Evolutionary conservation across 2,797 vertebrate species (phyloP).

Genomic region (Malacoctenus gilli): DNA sequence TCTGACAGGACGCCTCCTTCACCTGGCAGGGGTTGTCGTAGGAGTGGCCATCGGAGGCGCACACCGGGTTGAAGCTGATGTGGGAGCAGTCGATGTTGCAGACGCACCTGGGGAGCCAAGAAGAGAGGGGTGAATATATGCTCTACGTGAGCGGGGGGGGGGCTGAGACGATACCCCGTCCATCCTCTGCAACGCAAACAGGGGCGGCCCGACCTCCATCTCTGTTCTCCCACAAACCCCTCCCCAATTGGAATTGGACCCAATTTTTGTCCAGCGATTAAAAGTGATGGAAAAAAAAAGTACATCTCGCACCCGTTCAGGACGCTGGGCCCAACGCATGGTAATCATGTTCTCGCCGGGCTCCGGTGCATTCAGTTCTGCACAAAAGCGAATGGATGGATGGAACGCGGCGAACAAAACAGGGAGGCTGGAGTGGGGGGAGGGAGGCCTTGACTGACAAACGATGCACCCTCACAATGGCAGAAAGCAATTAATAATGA

Average conservation of each 20-base stretch:
- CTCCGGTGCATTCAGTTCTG: conserved; percentile 56
- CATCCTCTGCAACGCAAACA: too few relatives aligned
- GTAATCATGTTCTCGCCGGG: conserved; percentile 58
- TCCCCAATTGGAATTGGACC: too few relatives aligned
- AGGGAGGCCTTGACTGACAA: conserved; percentile 52
- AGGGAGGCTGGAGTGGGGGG: conserved; percentile 27
- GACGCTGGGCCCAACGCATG: conserved; percentile 35
- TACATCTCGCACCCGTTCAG: conserved; percentile 42
- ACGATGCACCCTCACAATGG: conserved; percentile 47
- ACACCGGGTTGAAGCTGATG: conserved; percentile 99
- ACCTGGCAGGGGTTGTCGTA: conserved; percentile 99
- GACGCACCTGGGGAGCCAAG: conserved; percentile 87
- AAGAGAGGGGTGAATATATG: too few relatives aligned
- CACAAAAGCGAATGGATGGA: conserved; percentile 61
- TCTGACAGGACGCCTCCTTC: conserved; percentile 99
- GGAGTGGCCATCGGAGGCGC: conserved; percentile 97
- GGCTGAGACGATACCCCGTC: too few relatives aligned
- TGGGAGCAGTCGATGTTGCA: conserved; percentile 99
- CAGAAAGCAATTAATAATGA: conserved; percentile 55
- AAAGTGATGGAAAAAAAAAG: conserved; percentile 11
- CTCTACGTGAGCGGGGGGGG: too few relatives aligned
- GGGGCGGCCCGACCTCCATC: too few relatives aligned
- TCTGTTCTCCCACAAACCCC: too few relatives aligned
- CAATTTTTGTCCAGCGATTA: background rate
- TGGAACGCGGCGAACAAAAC: conserved; percentile 45